Percentiles rank a stretch among this genome's conserved stretches.
phyloP scores from a whole-genome alignment of 2,797 vertebrate species.

The Gallinago solitaria region DNA sequence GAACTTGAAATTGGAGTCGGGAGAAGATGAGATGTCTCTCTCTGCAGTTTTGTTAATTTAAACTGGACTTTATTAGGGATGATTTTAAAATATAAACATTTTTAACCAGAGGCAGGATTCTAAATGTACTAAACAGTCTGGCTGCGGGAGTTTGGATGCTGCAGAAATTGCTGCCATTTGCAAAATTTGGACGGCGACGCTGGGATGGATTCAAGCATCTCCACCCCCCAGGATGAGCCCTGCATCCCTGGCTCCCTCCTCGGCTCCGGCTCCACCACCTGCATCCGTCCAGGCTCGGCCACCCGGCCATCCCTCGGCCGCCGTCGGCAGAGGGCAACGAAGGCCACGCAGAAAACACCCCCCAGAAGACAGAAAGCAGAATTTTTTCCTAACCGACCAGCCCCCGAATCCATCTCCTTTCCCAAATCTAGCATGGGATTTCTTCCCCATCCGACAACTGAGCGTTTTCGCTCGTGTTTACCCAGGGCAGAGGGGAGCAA shows the following conservation, averaged over 20 bases:
- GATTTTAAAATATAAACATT: background rate
- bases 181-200: background rate
- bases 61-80: background rate
- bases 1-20: background rate
- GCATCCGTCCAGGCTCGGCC: background rate
- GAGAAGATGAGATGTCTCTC: background rate
- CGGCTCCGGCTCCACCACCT: background rate
- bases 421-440: background rate
- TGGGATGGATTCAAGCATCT: background rate
- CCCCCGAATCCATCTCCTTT: constrained; percentile 30
- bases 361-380: constrained; percentile 13
- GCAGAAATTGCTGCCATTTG: background rate
- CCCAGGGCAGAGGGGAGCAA: background rate
- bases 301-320: background rate
- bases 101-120: background rate
- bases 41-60: background rate
- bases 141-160: background rate
- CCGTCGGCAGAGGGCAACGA: constrained; percentile 63
- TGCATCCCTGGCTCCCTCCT: background rate
- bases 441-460: background rate
- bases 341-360: constrained; percentile 4
- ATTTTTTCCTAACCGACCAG: background rate
- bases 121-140: background rate
- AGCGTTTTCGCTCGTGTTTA: background rate
- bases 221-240: background rate